Evolutionary conservation across 2,113 vertebrate genomes (phyloP), one percentile per base, ranked within the genome.

Genomic region (Xerus inauris): DNA sequence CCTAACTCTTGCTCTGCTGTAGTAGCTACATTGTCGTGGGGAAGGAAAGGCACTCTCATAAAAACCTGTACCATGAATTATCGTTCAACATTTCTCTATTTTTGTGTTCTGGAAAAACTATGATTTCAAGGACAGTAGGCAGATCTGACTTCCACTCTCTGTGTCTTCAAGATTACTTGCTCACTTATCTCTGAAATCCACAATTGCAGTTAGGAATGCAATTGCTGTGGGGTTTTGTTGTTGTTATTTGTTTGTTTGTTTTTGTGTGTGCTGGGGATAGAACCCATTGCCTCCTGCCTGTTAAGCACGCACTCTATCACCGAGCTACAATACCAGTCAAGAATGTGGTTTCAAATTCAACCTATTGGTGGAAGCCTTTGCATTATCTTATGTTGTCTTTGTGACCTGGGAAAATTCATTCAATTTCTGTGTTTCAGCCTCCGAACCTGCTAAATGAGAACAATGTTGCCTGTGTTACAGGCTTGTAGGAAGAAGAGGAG

Each of bases 171-270:
- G 3, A 0, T 54, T 30, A 45, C 26, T 71, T 71, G 45, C 38
- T 76, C 17, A 9, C 42, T 83, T 57, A 11, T 65, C 20, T 32
- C 59, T 87, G 89, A 69, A 86, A 92, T 92, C 71, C 91, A 16
- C 38, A 49, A 24, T 11, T 77, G 65, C 11, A 42, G 54, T 28
- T 17, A 38, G 80, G 57, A 8, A 35, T n/a, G 1, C n/a, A n/a
- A n/a, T 35, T 35, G 26, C 32, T 40, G 32, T 67, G 76, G 67
- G 8, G 24, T 28, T 26, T 62, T 35, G 14, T 24, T 69, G 7
- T 35, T 88, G 86, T 59, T 45, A 24, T 89, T 40, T 17, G 7
- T 62, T 62, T 38, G 80, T 49, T 49, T 10, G 49, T 51, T 24
- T 57, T 40, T n/a, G 32, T 57, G 54, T 54, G 24, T 51, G 35